Evolutionary conservation across 1,140 invertebrate genomes (phyloP), one percentile per base, ranked within the genome.

Genomic region (Phymorhynchus buccinoides): DNA sequence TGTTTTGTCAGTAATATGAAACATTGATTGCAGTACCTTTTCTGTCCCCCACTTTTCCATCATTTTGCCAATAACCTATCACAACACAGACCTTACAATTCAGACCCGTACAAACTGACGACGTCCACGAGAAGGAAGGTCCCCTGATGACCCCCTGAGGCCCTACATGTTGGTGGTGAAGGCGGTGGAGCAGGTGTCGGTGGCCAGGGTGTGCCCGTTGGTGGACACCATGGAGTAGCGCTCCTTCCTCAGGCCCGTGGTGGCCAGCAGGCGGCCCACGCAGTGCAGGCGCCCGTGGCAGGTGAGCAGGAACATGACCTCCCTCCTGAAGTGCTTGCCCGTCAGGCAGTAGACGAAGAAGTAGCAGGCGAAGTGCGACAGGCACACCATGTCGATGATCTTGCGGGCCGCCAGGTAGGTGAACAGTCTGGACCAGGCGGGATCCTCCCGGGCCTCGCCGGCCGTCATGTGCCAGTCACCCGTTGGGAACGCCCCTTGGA

Each of bases 301-400:
- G 44, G 88, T 87, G 2, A 87, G 7, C 41, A 87, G 80, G 37
- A 85, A 87, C 1, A 88, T 14, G n/a, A 92, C 86, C 80, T 92
- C 89, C 56, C 89, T 85, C 35, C 91, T 88, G 83, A 92, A 93
- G 78, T 88, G 86, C 79, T 88, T 87, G n/a, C 92, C 91, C 16
- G 91, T 92, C 6, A 88, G 79, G 37, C 86, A 87, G 83, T 93
- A 93, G 44, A 93, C 90, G 84, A 90, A 87, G 66, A 92, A 88
- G 84, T 93, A 92, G 81, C 87, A 90, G n/a, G 89, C 89, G 85
- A 88, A 92, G 84, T 92, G 91, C 4, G 92, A 91, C n/a, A 92
- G 80, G 80, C 91, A 89, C 18, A 92, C 86, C 80, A 88, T 88
- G 41, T 92, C 88, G 9, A 92, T 85, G 37, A 93, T 87, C 80